Evolutionary conservation across 1,140 invertebrate species (phyloP).

Genomic region (Neotoxoptera formosana): DNA sequence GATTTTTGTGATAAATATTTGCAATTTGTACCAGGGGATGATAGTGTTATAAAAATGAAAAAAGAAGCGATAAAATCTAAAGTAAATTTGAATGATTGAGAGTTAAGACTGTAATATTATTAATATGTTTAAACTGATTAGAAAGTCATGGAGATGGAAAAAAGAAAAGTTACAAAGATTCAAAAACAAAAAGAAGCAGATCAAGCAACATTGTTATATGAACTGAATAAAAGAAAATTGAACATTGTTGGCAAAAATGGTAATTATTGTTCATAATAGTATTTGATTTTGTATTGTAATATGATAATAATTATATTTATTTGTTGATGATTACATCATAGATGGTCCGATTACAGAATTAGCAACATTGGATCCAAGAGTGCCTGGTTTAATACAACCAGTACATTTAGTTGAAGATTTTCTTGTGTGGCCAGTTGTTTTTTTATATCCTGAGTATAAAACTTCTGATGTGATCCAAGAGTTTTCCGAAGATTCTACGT

Average conservation of each 20-base stretch:
- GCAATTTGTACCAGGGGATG: conserved; percentile 67
- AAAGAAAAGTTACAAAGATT: conserved; percentile 61
- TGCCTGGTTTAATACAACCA: conserved; percentile 70
- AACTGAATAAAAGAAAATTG: conserved; percentile 56
- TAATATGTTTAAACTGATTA: conserved; percentile 57
- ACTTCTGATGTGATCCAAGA: conserved; percentile 77
- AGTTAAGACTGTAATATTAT: background rate
- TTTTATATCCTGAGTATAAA: conserved; percentile 83
- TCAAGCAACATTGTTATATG: conserved; percentile 57
- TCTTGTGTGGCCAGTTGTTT: conserved; percentile 82
- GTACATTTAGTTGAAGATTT: conserved; percentile 70
- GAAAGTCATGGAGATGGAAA: conserved; percentile 64
- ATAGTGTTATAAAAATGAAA: conserved; percentile 69
- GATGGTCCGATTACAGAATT: conserved; percentile 47
- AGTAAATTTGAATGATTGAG: conserved; percentile 62
- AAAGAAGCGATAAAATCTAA: conserved; percentile 68
- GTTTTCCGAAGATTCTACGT: conserved; percentile 77
- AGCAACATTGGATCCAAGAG: conserved; percentile 64
- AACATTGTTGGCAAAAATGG: conserved; percentile 20
- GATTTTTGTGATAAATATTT: conserved; percentile 77
- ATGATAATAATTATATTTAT: background rate
- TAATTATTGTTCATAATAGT: background rate
- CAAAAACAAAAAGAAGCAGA: conserved; percentile 60
- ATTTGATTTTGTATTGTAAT: background rate
- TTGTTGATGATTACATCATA: background rate